Evolutionary conservation across 2,113 vertebrate genomes (phyloP), one percentile per base, ranked within the genome.

Genomic region (Coreoperca whiteheadi): DNA sequence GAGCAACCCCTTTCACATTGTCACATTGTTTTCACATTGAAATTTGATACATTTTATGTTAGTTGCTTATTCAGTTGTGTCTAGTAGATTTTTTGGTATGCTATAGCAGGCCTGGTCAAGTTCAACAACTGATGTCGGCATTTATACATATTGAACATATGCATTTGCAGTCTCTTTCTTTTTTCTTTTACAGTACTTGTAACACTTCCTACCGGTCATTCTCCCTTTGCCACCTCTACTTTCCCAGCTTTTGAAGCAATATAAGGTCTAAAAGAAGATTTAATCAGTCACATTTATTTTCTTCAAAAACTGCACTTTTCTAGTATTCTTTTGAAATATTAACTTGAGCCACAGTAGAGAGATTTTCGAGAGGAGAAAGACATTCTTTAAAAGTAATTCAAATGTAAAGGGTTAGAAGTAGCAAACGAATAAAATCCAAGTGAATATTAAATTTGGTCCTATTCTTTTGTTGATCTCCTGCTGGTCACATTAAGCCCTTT

Each of bases 301-400:
- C 28, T 43, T 56, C 0, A 39, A 69, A 76, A 75, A 9, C 9
- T 1, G 6, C 11, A 53, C 15, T 6, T 65, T 51, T 76, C 16
- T 0, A 43, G 11, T 46, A 37, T 43, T 25, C 7, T n/a, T 66
- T 28, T 71, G 39, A 70, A 72, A 60, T 30, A 53, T 60, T 28
- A 65, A 66, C 23, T 70, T 21, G 28, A 25, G 16, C 30, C 28
- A 60, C 21, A 37, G 23, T 14, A 43, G 37, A 50, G 23, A 28
- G 28, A 6, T 43, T 12, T 66, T 23, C 60, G 5, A 25, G 21
- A 54, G 37, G 6, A 41, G 20, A 61, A n/a, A 65, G n/a, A 25
- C 59, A 37, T 15, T 39, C 30, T 75, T 81, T 11, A 70, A 59
- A 77, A 68, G 28, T 73, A 21, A 82, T 86, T 76, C 71, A 77